phyloP scores from a whole-genome alignment of 2,797 vertebrate species.

The Hapalemur alaotrensis region DNA sequence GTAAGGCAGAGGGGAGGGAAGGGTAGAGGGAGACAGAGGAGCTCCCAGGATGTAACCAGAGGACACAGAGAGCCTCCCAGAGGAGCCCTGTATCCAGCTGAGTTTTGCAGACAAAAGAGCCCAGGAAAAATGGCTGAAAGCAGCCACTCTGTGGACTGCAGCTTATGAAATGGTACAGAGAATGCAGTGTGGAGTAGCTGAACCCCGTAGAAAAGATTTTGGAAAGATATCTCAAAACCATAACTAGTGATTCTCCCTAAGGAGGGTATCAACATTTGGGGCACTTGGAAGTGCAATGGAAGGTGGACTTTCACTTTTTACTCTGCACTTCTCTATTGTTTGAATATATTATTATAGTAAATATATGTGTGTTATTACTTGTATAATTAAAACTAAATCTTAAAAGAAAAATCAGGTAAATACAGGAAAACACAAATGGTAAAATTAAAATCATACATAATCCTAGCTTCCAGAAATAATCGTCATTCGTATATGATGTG shows the following conservation, averaged over 20 bases:
- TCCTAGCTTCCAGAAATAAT: background rate
- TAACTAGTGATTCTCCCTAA: background rate
- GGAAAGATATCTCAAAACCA: background rate
- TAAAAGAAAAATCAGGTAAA: background rate
- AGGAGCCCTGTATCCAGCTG: background rate
- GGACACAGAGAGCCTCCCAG: background rate
- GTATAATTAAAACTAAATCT: background rate
- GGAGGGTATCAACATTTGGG: background rate
- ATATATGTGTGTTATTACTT: background rate
- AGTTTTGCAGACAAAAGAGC: background rate
- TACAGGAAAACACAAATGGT: background rate
- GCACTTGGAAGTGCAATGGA: background rate
- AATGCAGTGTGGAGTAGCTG: background rate
- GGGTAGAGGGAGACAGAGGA: background rate
- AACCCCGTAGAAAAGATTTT: background rate
- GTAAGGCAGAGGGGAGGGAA: background rate
- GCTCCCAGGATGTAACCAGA: background rate
- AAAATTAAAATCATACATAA: slow-evolving; percentile 15
- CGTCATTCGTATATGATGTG: background rate
- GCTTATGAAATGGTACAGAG: too few species aligned
- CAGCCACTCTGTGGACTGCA: background rate
- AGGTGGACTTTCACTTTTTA: background rate
- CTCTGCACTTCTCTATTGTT: background rate
- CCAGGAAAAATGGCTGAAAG: background rate
- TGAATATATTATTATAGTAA: background rate